Conservation (phyloP, 1,140 invertebrate genomes). For the Hyles euphorbiae region DNA sequence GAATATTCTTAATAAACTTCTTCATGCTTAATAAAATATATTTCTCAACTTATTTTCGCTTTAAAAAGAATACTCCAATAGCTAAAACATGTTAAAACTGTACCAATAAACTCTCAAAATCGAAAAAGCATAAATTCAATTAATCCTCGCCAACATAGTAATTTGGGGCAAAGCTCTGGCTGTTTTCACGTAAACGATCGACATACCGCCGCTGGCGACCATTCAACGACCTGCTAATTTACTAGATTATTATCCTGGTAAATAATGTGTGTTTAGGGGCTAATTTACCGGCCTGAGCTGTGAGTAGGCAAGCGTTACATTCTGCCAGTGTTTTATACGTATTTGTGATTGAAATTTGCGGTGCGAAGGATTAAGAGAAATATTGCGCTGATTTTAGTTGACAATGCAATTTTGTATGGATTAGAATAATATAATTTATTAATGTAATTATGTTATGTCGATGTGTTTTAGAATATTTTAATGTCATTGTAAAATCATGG, state of each 20-base stretch:
- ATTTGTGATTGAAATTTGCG: not conserved
- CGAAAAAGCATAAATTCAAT: too few relatives aligned
- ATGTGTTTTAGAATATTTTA: not conserved
- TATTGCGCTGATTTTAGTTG: not conserved
- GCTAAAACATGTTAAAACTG: too few relatives aligned
- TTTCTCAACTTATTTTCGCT: too few relatives aligned
- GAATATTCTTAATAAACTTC: too few relatives aligned
- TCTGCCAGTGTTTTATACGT: conserved; percentile 1
- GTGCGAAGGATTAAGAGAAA: not conserved
- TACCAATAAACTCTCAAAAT: too few relatives aligned
- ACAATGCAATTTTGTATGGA: conserved; percentile 1
- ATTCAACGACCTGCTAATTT: conserved; percentile 23
- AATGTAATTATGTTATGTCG: not conserved
- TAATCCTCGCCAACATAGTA: too few relatives aligned
- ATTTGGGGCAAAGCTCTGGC: too few relatives aligned
- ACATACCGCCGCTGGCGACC: conserved; percentile 7
- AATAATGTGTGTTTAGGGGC: conserved; percentile 25
- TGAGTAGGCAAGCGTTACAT: conserved; percentile 2
- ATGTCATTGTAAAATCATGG: not conserved
- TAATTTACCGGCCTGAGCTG: conserved; percentile 9
- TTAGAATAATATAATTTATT: not conserved
- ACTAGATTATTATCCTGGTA: conserved; percentile 26
- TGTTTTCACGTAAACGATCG: too few relatives aligned
- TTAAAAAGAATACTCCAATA: too few relatives aligned
- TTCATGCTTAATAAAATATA: too few relatives aligned